Conservation (phyloP, 2,888 invertebrate species). For the Ypsolopha scabrella region DNA sequence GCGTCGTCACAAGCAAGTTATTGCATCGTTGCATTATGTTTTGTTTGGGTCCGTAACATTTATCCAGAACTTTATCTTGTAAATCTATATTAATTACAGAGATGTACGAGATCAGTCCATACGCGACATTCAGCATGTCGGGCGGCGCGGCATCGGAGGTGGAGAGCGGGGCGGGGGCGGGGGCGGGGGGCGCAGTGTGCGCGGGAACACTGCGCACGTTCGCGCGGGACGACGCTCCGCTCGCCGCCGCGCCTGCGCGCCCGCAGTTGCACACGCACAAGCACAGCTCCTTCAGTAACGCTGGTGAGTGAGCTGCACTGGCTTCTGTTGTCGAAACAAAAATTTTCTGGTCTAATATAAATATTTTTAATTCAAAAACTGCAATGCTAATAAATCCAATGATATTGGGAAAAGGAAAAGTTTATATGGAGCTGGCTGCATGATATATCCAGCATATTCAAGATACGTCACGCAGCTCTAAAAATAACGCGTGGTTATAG, state of each 20-base stretch:
- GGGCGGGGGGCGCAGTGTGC: conserved; percentile 36
- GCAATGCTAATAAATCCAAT: too few relatives aligned
- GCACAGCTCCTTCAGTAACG: conserved; percentile 27
- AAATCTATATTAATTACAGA: conserved; percentile 46
- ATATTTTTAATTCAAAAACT: too few relatives aligned
- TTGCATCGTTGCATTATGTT: too few relatives aligned
- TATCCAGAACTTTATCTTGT: background rate
- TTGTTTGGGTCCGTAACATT: background rate
- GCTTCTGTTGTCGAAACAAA: too few relatives aligned
- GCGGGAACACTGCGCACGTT: conserved; percentile 77
- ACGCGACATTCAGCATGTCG: conserved; percentile 79
- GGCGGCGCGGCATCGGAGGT: conserved; percentile 33
- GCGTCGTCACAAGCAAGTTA: too few relatives aligned
- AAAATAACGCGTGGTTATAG: background rate
- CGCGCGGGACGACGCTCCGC: conserved; percentile 71
- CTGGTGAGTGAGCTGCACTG: background rate
- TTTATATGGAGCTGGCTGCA: too few relatives aligned
- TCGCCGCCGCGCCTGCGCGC: conserved; percentile 39
- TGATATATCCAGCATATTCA: too few relatives aligned
- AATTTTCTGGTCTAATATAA: too few relatives aligned
- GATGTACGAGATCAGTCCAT: conserved; percentile 86
- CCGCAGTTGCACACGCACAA: conserved; percentile 28
- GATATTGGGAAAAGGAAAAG: too few relatives aligned
- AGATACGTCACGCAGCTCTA: too few relatives aligned
- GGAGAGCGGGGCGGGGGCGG: conserved; percentile 20